These are phyloP conservation scores for Pinctada fucata DNA, from an alignment of 2,888 invertebrate genomes.

Conservation along the genomic window DNA sequence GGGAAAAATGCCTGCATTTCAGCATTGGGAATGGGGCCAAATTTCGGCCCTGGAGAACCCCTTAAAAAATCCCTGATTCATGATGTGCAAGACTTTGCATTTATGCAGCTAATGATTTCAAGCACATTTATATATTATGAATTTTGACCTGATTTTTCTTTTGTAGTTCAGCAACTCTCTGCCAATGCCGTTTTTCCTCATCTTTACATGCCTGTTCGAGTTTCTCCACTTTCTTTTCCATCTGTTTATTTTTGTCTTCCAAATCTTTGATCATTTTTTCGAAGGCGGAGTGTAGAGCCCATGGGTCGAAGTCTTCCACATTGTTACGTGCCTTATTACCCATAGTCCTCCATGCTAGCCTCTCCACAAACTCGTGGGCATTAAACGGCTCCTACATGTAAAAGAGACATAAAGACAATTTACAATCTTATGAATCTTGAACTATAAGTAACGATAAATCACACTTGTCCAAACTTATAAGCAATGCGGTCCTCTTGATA, in stretches of 20 bases:
- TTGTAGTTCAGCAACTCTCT: slow-evolving; percentile 88
- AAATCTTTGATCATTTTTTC: slow-evolving; percentile 86
- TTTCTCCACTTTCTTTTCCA: slow-evolving; percentile 69
- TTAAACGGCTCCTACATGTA: slow-evolving; percentile 93
- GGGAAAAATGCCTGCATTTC: too few relatives aligned
- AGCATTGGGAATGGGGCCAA: too few relatives aligned
- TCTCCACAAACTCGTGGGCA: slow-evolving; percentile 97
- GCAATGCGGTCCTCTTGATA: too few relatives aligned
- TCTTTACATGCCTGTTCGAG: slow-evolving; percentile 89
- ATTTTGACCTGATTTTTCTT: slow-evolving; percentile 81
- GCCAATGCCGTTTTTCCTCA: slow-evolving; percentile 90
- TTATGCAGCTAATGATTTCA: too few relatives aligned
- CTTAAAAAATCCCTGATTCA: too few relatives aligned
- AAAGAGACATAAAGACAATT: background rate
- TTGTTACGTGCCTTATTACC: slow-evolving; percentile 82
- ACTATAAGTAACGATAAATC: too few relatives aligned
- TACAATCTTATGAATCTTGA: too few relatives aligned
- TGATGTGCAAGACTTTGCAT: too few relatives aligned
- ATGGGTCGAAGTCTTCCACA: slow-evolving; percentile 90
- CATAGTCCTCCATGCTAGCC: slow-evolving; percentile 95
- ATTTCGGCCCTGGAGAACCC: too few relatives aligned
- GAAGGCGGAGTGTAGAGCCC: slow-evolving; percentile 92
- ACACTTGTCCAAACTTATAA: too few relatives aligned
- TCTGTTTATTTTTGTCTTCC: slow-evolving; percentile 70
- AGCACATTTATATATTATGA: too few relatives aligned